Base-by-base conservation (phyloP, 2,888 invertebrate species). In the Tinea trinotella region DNA sequence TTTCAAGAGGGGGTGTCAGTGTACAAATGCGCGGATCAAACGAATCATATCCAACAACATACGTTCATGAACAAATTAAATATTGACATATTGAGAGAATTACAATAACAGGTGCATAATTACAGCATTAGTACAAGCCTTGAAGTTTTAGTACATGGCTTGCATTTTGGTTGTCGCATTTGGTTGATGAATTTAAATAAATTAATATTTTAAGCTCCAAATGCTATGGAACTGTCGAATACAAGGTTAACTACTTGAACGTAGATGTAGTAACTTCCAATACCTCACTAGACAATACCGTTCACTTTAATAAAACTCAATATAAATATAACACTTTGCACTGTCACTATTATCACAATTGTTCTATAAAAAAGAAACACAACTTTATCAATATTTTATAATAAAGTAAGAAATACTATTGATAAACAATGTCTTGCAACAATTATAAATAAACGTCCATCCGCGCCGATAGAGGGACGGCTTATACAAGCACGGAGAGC, bases 221-320 rank as follows among this genome's bases (percentile, higher is more conserved):
- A 24, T 50, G 24, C 24, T 15, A 7, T 24, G 18, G 60, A 65
- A 64, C 63, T 66, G 70, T 64, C 68, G 58, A 59, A 57, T 61
- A 66, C 83, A 83, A 83, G 83, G 84, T 70, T 70, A 79, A 70
- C 70, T 68, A 73, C 73, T 69, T 67, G 69, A 60, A 61, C n/a
- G 17, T 24, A 36, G 24, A 52, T 64, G 67, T 68, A 70, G 69
- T 71, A 70, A 76, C 70, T 73, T 76, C 73, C 65, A 64, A 67
- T 64, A 64, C 64, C 62, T 22, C 52, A 35, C 52, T 63, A 65
- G 63, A 67, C 62, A 61, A 66, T 65, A 73, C 73, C 74, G 64
- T 68, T 80, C 82, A 80, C 81, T 79, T 71, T 46, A 19, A 10
- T 46, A 46, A 17, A 46, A 19, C 12, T 19, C 46, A 46, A 30